A percentile compares a stretch with the other conserved stretches of the same genome.
These are phyloP conservation scores for Macrophya annulata DNA, from an alignment of 2,888 invertebrate species.

Conservation along the genomic window DNA sequence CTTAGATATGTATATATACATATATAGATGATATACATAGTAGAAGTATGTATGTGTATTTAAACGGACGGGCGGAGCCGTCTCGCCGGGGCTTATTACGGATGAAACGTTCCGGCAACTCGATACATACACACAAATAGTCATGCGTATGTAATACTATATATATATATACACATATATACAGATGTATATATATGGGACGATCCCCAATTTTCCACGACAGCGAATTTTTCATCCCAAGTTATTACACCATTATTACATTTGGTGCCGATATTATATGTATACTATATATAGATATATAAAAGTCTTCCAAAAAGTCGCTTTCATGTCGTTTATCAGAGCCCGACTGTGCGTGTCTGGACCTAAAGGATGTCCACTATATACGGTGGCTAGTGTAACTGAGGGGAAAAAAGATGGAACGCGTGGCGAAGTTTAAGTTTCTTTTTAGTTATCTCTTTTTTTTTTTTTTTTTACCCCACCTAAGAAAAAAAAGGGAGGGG, in stretches of 20 bases:
- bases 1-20: not conserved
- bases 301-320: not conserved
- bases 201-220: slow-evolving; percentile 20
- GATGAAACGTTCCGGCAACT: slow-evolving; percentile 16
- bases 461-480: not conserved
- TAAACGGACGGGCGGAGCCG: slow-evolving; percentile 17
- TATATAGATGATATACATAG: not conserved
- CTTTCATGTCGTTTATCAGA: slow-evolving; percentile 5
- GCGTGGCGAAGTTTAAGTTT: slow-evolving; percentile 19
- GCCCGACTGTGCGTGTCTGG: slow-evolving; percentile 1
- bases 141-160: no score
- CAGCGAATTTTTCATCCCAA: slow-evolving; percentile 35
- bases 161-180: no score
- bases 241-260: slow-evolving; percentile 20
- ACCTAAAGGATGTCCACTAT: slow-evolving; percentile 31
- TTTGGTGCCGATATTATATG: slow-evolving; percentile 26
- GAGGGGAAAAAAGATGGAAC: not conserved
- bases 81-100: slow-evolving; percentile 2
- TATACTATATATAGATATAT: not conserved
- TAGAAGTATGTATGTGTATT: not conserved
- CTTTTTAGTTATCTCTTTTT: not conserved
- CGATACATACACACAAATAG: not conserved
- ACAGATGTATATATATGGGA: not conserved
- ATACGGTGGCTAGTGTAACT: not conserved
- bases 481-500: not conserved